Conservation (phyloP, 2,888 invertebrate genomes). For the Scaptomyza flava region DNA sequence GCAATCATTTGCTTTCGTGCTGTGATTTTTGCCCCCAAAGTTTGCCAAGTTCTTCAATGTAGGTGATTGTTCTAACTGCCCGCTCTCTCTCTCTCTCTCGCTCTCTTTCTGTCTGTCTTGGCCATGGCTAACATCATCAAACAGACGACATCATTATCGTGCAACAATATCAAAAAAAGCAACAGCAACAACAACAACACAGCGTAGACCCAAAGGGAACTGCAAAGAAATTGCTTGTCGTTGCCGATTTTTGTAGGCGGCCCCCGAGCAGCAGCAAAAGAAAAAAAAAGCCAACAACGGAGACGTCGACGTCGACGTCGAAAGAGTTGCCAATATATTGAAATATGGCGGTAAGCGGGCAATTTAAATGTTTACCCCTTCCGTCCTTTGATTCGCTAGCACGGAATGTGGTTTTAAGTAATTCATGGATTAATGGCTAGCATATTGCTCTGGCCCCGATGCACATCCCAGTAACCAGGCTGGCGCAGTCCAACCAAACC, state of each 20-base stretch:
- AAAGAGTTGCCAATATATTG: constrained; percentile 69
- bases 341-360: constrained; percentile 81
- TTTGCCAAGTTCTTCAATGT: constrained; percentile 67
- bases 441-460: constrained; percentile 69
- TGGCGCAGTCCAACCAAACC: not conserved
- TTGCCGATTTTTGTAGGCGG: constrained; percentile 69
- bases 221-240: constrained; percentile 72
- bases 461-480: constrained; percentile 24
- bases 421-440: constrained; percentile 79
- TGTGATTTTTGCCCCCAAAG: constrained; percentile 73
- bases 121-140: constrained; percentile 74
- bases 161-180: constrained; percentile 70
- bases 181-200: constrained; percentile 18
- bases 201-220: constrained; percentile 32
- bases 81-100: not conserved
- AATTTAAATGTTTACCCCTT: constrained; percentile 69
- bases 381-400: constrained; percentile 35
- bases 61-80: constrained; percentile 69
- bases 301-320: not conserved
- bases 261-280: constrained; percentile 36
- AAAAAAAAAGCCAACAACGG: not conserved
- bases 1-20: constrained; percentile 80
- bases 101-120: constrained; percentile 5
- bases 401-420: constrained; percentile 79
- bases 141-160: constrained; percentile 81